phyloP scores from a whole-genome alignment of 1,140 invertebrate species.

The Drosophila nigromelanica region DNA sequence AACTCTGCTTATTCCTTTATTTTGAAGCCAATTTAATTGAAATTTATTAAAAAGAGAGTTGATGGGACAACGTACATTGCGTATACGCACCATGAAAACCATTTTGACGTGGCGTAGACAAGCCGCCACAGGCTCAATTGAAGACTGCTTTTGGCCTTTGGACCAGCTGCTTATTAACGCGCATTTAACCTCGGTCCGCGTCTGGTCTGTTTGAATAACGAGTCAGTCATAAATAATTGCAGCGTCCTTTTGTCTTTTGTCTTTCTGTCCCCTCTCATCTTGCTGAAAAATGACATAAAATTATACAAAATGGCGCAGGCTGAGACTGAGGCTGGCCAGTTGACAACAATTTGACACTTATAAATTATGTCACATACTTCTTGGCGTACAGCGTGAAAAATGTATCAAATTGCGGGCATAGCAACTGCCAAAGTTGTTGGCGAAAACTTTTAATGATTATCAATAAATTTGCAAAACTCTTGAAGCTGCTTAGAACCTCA shows the following conservation, averaged over 20 bases:
- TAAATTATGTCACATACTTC: conserved; percentile 76
- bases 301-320: conserved; percentile 51
- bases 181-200: conserved; percentile 66
- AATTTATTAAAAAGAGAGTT: too few species aligned
- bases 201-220: conserved; percentile 38
- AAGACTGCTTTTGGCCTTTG: conserved; percentile 51
- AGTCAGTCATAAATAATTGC: conserved; percentile 69
- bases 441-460: conserved; percentile 70
- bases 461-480: conserved; percentile 68
- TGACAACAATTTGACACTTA: conserved; percentile 70
- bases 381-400: conserved; percentile 55
- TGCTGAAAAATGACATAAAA: conserved; percentile 71
- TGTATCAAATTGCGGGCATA: conserved; percentile 53
- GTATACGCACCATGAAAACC: conserved; percentile 26
- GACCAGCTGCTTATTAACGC: conserved; percentile 70
- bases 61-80: conserved; percentile 1
- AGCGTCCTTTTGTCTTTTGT: conserved; percentile 2
- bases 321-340: background rate
- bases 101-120: conserved; percentile 2
- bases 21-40: background rate
- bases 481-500: conserved; percentile 29
- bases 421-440: conserved; percentile 44
- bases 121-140: conserved; percentile 37
- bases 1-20: background rate
- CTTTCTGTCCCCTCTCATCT: conserved; percentile 40